A percentile compares a stretch with the other conserved stretches of the same genome.
Evolutionary conservation across 2,797 vertebrate species (phyloP).

Genomic region (Anabas testudineus): DNA sequence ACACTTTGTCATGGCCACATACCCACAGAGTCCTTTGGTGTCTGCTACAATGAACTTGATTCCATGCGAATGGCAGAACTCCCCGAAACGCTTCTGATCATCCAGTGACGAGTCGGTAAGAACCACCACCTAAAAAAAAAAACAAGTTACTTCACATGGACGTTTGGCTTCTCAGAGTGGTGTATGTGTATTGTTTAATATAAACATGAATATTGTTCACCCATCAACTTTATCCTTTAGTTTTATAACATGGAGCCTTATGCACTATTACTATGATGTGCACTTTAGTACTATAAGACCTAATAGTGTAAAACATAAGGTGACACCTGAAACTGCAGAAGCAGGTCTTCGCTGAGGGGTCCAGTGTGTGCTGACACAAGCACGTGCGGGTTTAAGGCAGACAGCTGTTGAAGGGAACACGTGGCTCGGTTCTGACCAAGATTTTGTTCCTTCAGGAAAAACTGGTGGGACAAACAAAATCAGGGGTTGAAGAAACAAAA

Average conservation of each 20-base stretch:
- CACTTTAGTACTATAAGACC: too few relatives aligned
- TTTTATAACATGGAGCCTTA: not conserved
- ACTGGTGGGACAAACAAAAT: conserved; percentile 76
- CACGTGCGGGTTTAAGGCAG: conserved; percentile 84
- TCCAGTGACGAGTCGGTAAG: conserved; percentile 88
- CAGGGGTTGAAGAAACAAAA: not conserved
- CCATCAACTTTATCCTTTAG: not conserved
- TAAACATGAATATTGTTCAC: too few relatives aligned
- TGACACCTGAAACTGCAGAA: conserved; percentile 85
- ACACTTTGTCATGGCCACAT: conserved; percentile 37
- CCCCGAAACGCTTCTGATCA: conserved; percentile 86
- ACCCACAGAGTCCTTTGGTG: conserved; percentile 92
- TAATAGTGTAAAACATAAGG: not conserved
- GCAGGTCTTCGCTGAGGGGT: conserved; percentile 79
- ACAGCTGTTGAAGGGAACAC: conserved; percentile 79
- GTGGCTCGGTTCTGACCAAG: conserved; percentile 85
- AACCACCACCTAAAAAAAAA: conserved; percentile 92
- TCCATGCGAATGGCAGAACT: conserved; percentile 83
- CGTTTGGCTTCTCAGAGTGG: not conserved
- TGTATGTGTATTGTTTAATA: not conserved
- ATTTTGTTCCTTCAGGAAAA: conserved; percentile 85
- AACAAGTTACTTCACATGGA: not conserved
- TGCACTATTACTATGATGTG: not conserved
- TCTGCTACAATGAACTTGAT: conserved; percentile 88
- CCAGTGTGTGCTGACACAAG: conserved; percentile 67